These are phyloP conservation scores for Setophaga coronata DNA, from an alignment of 2,113 vertebrate genomes.

Conservation along the genomic window DNA sequence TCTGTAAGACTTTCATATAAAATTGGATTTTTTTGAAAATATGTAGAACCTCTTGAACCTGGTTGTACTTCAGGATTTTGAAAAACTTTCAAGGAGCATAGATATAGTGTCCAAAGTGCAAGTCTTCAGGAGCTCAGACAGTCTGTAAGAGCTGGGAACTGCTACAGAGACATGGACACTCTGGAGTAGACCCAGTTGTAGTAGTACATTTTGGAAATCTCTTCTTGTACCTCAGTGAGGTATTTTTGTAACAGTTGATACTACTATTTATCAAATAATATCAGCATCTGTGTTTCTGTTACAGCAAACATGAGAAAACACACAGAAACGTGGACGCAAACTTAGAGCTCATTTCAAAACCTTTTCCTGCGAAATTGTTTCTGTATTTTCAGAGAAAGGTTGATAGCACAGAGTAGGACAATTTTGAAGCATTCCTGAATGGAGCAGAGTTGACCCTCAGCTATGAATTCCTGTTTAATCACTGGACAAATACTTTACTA, in stretches of 20 bases:
- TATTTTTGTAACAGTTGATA: background rate
- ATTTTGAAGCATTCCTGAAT: background rate
- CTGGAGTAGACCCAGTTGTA: background rate
- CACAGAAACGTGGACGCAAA: background rate
- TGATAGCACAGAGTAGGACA: background rate
- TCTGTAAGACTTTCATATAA: background rate
- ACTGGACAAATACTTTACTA: background rate
- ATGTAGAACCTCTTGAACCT: background rate
- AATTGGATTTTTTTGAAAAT: background rate
- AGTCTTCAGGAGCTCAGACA: background rate
- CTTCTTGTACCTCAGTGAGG: background rate
- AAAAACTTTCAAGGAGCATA: background rate
- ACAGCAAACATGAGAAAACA: background rate
- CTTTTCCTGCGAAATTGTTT: background rate
- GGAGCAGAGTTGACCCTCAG: background rate
- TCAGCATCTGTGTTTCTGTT: background rate
- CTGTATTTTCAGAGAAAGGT: background rate
- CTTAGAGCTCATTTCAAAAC: background rate
- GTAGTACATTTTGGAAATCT: background rate
- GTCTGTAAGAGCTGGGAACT: background rate
- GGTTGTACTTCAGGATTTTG: background rate
- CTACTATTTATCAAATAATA: background rate
- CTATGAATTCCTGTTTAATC: background rate
- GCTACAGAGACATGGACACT: background rate
- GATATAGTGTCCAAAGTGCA: background rate